Evolutionary conservation across 2,797 vertebrate genomes (phyloP), one percentile per base, ranked within the genome.

Genomic region (Varecia variegata): DNA sequence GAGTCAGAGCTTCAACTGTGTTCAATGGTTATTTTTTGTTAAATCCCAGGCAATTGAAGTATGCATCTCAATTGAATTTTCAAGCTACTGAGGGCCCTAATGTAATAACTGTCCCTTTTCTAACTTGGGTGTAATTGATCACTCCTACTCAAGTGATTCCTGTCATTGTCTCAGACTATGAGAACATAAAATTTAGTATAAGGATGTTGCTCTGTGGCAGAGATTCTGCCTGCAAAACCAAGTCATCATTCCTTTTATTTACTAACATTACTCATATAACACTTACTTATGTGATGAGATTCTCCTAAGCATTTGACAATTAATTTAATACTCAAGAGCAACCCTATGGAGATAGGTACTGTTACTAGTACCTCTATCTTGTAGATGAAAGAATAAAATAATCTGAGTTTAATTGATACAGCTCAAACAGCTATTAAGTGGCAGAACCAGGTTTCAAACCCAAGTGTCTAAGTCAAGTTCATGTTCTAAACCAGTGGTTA

Each of bases 251-350:
- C 73, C 18, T 18, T 71, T 82, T 71, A 93, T 81, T 71, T 83
- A 62, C 43, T 91, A 71, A 32, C 14, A 56, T 74, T 71, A 82
- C 43, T 97, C 21, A 25, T 52, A 4, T 80, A 76, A 77, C 11
- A 82, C 27, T 38, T 58, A 40, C 21, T 38, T 65, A 47, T 21
- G 12, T 35, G 7, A 15, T 56, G 54, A 90, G 15, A 93, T 56
- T 93, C 87, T 70, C 77, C 25, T 94, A 81, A 71, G 45, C 32
- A 52, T 84, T 73, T 96, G 86, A 40, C n/a, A 94, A 87, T 35
- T 71, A 14, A 43, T 58, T 73, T 60, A 80, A 79, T 67, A 47
- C 25, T 60, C 7, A 43, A 9, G 47, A 90, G 17, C 17, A 40
- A 54, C 27, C 43, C 35, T 68, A 12, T 71, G 47, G 47, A 91